Evolutionary conservation across 1,140 invertebrate genomes (phyloP).

Genomic region (Euschistus heros): DNA sequence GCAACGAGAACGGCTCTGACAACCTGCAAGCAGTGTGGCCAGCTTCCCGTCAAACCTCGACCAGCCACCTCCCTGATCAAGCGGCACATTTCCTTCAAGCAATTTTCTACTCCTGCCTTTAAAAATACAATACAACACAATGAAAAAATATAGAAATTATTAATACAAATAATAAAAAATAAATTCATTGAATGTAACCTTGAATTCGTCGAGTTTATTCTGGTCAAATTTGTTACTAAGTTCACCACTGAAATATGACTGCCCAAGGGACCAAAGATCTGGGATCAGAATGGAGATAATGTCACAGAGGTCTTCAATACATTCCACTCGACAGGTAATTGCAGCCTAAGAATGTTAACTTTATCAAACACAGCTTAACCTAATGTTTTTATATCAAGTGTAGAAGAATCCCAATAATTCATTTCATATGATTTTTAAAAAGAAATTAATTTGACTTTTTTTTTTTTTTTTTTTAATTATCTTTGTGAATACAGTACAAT

Average conservation of each 20-base stretch:
- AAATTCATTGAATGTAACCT: conserved; percentile 39
- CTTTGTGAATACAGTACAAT: too few species aligned
- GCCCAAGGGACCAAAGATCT: conserved; percentile 80
- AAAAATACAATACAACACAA: neutral
- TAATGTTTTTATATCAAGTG: too few species aligned
- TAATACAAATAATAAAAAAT: conserved; percentile 6
- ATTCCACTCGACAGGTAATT: conserved; percentile 43
- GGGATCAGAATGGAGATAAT: conserved; percentile 59
- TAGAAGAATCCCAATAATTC: too few species aligned
- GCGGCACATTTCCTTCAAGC: conserved; percentile 22
- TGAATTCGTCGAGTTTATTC: conserved; percentile 57
- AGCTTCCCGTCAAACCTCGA: neutral
- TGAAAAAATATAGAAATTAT: too few species aligned
- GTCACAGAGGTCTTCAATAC: conserved; percentile 61
- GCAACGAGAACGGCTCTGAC: neutral
- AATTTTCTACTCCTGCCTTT: conserved; percentile 25
- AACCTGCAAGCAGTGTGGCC: neutral
- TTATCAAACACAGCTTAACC: too few species aligned
- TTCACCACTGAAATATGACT: conserved; percentile 79
- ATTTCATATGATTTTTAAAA: too few species aligned
- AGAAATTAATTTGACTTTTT: too few species aligned
- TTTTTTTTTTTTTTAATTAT: too few species aligned
- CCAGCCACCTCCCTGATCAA: conserved; percentile 9
- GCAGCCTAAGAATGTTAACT: neutral
- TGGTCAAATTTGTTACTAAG: conserved; percentile 58